phyloP scores from a whole-genome alignment of 2,113 vertebrate genomes.

The Thermophis baileyi region DNA sequence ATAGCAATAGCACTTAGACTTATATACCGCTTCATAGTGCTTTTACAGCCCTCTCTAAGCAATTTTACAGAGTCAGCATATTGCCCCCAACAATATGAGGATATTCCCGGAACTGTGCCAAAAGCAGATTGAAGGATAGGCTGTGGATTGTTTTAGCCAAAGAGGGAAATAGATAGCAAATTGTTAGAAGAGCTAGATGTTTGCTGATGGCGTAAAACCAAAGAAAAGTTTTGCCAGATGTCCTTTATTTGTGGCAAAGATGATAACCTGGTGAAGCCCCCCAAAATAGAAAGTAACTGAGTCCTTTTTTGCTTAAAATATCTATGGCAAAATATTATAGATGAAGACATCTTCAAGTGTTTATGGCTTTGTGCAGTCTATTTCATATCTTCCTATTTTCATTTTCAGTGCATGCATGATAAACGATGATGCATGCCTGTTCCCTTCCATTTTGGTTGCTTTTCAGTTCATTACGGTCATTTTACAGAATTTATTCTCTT shows the following conservation, averaged over 20 bases:
- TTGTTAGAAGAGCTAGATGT: neutral
- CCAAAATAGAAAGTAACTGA: neutral
- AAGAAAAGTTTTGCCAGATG: neutral
- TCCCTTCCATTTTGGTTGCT: neutral
- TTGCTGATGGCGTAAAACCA: neutral
- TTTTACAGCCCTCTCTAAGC: no score
- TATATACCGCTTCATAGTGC: no score
- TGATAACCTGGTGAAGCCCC: neutral
- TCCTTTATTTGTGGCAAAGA: neutral
- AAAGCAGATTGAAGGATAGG: neutral
- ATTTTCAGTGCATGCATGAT: neutral
- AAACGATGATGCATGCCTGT: neutral
- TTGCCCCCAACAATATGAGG: no score
- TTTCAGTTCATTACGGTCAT: neutral
- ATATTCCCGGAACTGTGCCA: neutral
- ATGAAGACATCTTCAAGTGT: accelerated
- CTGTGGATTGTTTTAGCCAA: neutral
- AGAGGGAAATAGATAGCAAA: neutral
- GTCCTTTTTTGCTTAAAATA: neutral
- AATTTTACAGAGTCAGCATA: no score
- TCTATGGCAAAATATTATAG: neutral
- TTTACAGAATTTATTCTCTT: constrained; percentile 9
- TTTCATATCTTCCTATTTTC: neutral
- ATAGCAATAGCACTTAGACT: no score
- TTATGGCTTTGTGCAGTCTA: neutral